phyloP scores from a whole-genome alignment of 2,113 vertebrate genomes.

The Microcebus murinus region DNA sequence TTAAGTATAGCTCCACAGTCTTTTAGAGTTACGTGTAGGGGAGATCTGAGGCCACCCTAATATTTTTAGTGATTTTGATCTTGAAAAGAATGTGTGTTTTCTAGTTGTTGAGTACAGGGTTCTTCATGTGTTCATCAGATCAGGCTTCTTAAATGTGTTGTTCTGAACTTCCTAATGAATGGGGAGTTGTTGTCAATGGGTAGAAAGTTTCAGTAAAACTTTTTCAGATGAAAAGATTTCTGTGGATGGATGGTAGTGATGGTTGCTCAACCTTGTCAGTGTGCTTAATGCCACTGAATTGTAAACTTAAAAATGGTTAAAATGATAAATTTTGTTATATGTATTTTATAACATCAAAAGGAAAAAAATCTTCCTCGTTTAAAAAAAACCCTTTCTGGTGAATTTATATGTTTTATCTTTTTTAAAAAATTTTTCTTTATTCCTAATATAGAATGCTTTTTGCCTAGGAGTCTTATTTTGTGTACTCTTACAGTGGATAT shows the following conservation, averaged over 20 bases:
- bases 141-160: neutral
- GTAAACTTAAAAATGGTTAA: neutral
- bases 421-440: neutral
- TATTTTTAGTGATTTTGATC: slow-evolving; percentile 18
- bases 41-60: neutral
- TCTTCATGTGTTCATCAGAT: neutral
- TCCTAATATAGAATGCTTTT: neutral
- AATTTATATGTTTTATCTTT: neutral
- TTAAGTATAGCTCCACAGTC: neutral
- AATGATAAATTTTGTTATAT: neutral
- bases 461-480: neutral
- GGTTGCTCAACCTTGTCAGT: neutral
- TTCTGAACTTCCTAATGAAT: neutral
- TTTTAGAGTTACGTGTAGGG: neutral
- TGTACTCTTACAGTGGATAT: neutral
- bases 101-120: neutral
- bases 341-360: neutral
- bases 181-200: neutral
- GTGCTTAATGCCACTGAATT: neutral
- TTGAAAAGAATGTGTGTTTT: neutral
- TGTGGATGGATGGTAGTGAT: neutral
- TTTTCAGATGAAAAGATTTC: neutral
- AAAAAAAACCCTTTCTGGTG: neutral
- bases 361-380: neutral
- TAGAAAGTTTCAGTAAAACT: neutral